phyloP scores from a whole-genome alignment of 2,113 vertebrate genomes.

The Hyaena hyaena region DNA sequence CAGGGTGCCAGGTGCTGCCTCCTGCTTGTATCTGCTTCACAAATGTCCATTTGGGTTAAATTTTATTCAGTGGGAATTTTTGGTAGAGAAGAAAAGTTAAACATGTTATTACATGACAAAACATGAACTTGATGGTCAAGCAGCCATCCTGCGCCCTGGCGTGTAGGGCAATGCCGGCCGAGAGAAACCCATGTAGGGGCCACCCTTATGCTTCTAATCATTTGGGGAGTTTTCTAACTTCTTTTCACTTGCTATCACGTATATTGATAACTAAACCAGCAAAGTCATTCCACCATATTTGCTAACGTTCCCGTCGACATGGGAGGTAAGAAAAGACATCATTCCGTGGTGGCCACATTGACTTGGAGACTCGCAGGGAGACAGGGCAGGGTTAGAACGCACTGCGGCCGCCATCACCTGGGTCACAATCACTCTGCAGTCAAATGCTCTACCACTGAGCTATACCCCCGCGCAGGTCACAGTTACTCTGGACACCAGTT shows the following conservation, averaged over 20 bases:
- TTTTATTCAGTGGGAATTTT: neutral
- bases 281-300: neutral
- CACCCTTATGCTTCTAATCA: neutral
- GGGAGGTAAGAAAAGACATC: neutral
- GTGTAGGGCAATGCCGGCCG: fast-evolving
- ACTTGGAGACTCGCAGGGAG: neutral
- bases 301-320: neutral
- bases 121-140: neutral
- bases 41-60: neutral
- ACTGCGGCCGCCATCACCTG: neutral
- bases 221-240: neutral
- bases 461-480: too few relatives aligned
- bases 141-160: too few relatives aligned
- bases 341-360: neutral
- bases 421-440: neutral
- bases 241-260: neutral
- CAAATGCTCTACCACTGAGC: too few relatives aligned
- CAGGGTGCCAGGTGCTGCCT: neutral
- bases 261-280: neutral
- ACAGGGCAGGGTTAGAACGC: neutral
- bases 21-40: neutral
- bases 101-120: neutral
- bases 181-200: neutral
- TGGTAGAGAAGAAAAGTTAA: neutral
- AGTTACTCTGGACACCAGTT: neutral